Evolutionary conservation across 2,797 vertebrate genomes (phyloP), one percentile per base, ranked within the genome.

Genomic region (Mustela erminea): DNA sequence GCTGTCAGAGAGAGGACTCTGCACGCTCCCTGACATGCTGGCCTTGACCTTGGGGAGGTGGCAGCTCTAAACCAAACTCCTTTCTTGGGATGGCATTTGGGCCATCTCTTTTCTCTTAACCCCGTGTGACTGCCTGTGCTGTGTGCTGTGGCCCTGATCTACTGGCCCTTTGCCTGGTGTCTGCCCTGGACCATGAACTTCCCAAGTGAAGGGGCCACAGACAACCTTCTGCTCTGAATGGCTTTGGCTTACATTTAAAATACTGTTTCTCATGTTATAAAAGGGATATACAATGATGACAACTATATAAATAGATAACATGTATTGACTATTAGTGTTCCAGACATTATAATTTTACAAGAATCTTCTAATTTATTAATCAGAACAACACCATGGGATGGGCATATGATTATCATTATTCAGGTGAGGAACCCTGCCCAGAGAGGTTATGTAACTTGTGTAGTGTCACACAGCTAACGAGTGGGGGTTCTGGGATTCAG

Each of bases 31-130:
- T 97, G 90, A 93, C 93, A 93, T n/a, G 77, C 93, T 90, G 77
- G 97, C 97, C 97, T 98, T 98, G 98, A 98, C 98, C 98, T 98
- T 99, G 98, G 97, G 95, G 93, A 96, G 43, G 93, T 93, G 25
- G 95, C 84, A 78, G 97, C 86, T 92, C 97, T 75, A 75, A 72
- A 98, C 90, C 98, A 98, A 98, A 92, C 38, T 97, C 97, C 89
- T 97, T 96, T 87, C 83, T 23, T 92, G 41, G 96, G 62, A 52
- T 1, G 12, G 43, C 29, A 2, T 58, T 80, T 84, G 68, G 92
- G 68, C 70, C 68, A 58, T 38, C 49, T 83, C 58, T 85, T 74
- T 92, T 54, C 15, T 80, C 77, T 32, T 32, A 38, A 56, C 32
- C n/a, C 5, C 9, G 17, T 17, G 15, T 29, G 41, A 74, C 35